Evolutionary conservation across 2,797 vertebrate species (phyloP).

Genomic region (Hyperoplus lanceolatus): DNA sequence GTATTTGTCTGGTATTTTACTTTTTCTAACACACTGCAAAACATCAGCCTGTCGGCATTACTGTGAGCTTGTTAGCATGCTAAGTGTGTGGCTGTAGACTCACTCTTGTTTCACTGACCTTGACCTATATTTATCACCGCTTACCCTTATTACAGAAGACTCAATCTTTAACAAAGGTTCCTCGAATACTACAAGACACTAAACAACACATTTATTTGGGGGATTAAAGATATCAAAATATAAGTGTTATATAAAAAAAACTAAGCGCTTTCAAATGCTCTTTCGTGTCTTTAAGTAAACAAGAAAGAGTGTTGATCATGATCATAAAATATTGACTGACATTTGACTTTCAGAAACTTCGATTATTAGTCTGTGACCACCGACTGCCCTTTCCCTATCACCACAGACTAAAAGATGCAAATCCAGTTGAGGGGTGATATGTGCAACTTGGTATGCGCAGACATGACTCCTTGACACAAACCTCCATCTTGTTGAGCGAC

Average conservation of each 20-base stretch:
- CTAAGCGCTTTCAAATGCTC: neutral
- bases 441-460: conserved; percentile 8
- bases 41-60: neutral
- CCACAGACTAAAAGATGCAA: conserved; percentile 14
- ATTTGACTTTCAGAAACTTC: conserved; percentile 16
- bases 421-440: conserved; percentile 11
- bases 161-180: neutral
- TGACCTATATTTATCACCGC: neutral
- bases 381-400: conserved; percentile 25
- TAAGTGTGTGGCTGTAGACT: neutral
- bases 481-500: conserved; percentile 97
- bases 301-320: conserved; percentile 27
- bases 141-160: neutral
- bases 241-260: neutral
- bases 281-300: neutral
- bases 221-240: no score
- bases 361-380: conserved; percentile 44
- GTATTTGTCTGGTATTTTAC: neutral
- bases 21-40: neutral
- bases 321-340: conserved; percentile 32
- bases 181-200: neutral
- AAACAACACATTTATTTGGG: no score
- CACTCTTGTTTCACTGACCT: neutral
- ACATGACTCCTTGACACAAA: conserved; percentile 66
- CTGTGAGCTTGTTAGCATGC: neutral